Conservation (phyloP, 2,113 vertebrate species). For the Sorex araneus region DNA sequence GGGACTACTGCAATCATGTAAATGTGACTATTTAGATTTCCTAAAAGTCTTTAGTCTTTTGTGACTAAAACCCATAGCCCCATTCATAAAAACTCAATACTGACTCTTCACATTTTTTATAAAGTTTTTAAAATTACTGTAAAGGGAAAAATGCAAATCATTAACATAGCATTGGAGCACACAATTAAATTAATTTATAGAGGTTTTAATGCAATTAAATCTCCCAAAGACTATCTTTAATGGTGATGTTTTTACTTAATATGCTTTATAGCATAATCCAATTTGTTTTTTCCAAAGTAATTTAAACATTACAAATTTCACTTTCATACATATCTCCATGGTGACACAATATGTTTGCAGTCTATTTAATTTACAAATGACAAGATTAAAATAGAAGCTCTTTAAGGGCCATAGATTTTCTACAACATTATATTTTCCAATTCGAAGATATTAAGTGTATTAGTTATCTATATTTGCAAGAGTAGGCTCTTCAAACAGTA, state of each 20-base stretch:
- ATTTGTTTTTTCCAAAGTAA: conserved; percentile 83
- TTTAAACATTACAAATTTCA: conserved; percentile 86
- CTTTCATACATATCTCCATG: conserved; percentile 80
- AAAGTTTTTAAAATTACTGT: conserved; percentile 66
- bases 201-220: conserved; percentile 85
- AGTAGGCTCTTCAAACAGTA: conserved; percentile 64
- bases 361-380: conserved; percentile 78
- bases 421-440: conserved; percentile 57
- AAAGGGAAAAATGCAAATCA: conserved; percentile 71
- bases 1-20: neutral
- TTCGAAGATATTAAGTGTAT: conserved; percentile 65
- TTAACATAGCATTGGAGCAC: conserved; percentile 72
- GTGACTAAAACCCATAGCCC: conserved; percentile 25
- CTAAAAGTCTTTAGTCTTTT: conserved; percentile 58
- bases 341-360: conserved; percentile 76
- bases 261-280: conserved; percentile 81
- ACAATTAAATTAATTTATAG: conserved; percentile 85
- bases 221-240: conserved; percentile 79
- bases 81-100: conserved; percentile 49
- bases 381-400: conserved; percentile 76
- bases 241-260: conserved; percentile 75
- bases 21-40: conserved; percentile 45
- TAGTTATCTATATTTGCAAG: conserved; percentile 72
- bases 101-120: conserved; percentile 57
- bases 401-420: conserved; percentile 66